These are phyloP conservation scores for Nesogale talazaci DNA, from an alignment of 2,113 vertebrate genomes.

Conservation along the genomic window DNA sequence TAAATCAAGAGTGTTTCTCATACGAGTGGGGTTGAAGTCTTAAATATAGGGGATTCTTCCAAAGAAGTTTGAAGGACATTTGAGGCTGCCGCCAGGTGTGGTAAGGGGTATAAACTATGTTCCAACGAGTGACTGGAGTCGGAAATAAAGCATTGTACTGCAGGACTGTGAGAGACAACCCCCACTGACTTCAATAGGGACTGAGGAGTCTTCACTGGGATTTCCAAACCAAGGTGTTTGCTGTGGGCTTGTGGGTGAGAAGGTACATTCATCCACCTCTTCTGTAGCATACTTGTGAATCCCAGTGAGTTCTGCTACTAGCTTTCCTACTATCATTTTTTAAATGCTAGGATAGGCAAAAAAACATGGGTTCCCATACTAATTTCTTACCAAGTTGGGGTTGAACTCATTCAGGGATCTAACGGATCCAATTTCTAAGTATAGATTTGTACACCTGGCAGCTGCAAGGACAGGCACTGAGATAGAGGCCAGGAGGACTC, in stretches of 20 bases:
- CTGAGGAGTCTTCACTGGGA: fast-evolving
- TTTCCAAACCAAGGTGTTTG: fast-evolving
- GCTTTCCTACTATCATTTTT: neutral
- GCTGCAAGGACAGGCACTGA: neutral
- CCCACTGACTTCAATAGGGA: neutral
- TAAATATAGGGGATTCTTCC: neutral
- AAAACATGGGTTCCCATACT: no score
- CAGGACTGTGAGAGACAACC: neutral
- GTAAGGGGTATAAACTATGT: neutral
- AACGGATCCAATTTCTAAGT: neutral
- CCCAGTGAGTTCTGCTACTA: no score
- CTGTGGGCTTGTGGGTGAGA: fast-evolving
- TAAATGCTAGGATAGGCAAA: no score
- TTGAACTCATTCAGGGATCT: neutral
- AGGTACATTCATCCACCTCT: neutral
- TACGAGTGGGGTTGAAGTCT: neutral
- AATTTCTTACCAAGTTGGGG: no score
- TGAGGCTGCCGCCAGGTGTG: neutral
- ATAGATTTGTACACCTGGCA: neutral
- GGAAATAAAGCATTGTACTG: neutral
- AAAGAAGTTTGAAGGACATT: neutral
- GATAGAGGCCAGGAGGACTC: neutral
- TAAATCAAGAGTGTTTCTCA: neutral
- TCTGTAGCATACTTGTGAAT: neutral
- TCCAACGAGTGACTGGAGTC: neutral